Conservation (phyloP, 2,113 vertebrate species). For the Nymphicus hollandicus region DNA sequence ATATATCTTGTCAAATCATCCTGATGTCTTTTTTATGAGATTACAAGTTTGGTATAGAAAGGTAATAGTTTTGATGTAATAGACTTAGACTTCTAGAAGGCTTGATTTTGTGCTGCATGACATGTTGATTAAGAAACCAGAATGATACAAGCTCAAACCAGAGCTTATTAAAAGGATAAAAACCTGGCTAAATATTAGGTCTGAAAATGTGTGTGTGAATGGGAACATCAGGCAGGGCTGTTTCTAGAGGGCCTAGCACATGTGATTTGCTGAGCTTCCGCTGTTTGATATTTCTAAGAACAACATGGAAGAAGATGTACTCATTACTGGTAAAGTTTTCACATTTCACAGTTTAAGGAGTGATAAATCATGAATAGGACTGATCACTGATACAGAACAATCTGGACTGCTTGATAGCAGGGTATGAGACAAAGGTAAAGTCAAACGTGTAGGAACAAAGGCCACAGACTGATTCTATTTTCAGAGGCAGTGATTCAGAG, state of each 20-base stretch:
- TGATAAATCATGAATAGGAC: slow-evolving; percentile 18
- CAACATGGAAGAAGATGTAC: background rate
- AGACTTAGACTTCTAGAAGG: background rate
- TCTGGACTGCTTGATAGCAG: background rate
- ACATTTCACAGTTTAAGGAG: background rate
- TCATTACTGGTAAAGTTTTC: background rate
- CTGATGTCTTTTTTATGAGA: slow-evolving; percentile 42
- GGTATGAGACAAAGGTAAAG: slow-evolving; percentile 7
- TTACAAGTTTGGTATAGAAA: slow-evolving; percentile 23
- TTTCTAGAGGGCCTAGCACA: background rate
- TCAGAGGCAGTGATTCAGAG: background rate
- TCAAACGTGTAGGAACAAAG: slow-evolving; percentile 13
- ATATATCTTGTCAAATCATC: slow-evolving; percentile 51
- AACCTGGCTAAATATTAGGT: background rate
- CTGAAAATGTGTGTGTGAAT: background rate
- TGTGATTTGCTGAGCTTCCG: background rate
- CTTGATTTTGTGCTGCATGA: background rate
- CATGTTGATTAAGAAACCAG: slow-evolving; percentile 5
- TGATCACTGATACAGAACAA: background rate
- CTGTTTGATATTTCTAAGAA: background rate
- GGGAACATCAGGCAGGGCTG: background rate
- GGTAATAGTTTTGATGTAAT: slow-evolving; percentile 17
- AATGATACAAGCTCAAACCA: background rate
- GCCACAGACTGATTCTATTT: background rate
- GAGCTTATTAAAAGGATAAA: slow-evolving; percentile 1